Base-by-base conservation (phyloP, 2,797 vertebrate species). In the Xiphorhynchus erythropygius region DNA sequence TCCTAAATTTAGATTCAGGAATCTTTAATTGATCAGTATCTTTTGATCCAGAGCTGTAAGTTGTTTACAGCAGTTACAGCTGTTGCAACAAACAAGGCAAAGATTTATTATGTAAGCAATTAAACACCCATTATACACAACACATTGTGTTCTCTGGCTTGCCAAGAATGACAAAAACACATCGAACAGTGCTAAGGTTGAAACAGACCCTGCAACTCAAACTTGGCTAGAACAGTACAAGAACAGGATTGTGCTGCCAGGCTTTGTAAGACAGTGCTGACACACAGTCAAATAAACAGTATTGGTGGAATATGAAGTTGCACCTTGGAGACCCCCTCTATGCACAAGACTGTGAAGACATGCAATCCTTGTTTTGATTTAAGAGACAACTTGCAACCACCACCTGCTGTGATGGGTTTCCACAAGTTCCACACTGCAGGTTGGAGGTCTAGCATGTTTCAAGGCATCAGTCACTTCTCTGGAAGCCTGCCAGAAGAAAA, bases 81-180 rank as follows among this genome's bases (percentile, higher is more conserved):
- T 90, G 68, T 74, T 93, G 87, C 55, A 89, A 87, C 52, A 91
- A 91, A 89, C 71, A 87, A 86, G 91, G 44, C 59, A 67, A 91
- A 94, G 69, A 89, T 95, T 95, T 90, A 91, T 63, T 89, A 76
- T 94, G 56, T 53, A 85, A 85, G 87, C 84, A 92, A 90, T 92
- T 89, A 94, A 93, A 78, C 27, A 56, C 0, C 3, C 68, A 80
- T 92, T 89, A 80, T 42, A 64, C n/a, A 79, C 30, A 69, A 82
- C 22, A 57, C 68, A 68, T 42, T 92, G 84, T 79, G 85, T 64
- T 67, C 67, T 55, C n/a, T 37, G 23, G 46, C 56, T 95, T 93
- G 86, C 56, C 84, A 92, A 89, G 49, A 94, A 77, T 33, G 68
- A 87, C 50, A 74, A 77, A 90, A 89, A 4, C 23, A 75, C 32